A percentile compares a stretch with the other conserved stretches of the same genome.
phyloP scores from a whole-genome alignment of 1,140 invertebrate species.

The Leguminivora glycinivorella region DNA sequence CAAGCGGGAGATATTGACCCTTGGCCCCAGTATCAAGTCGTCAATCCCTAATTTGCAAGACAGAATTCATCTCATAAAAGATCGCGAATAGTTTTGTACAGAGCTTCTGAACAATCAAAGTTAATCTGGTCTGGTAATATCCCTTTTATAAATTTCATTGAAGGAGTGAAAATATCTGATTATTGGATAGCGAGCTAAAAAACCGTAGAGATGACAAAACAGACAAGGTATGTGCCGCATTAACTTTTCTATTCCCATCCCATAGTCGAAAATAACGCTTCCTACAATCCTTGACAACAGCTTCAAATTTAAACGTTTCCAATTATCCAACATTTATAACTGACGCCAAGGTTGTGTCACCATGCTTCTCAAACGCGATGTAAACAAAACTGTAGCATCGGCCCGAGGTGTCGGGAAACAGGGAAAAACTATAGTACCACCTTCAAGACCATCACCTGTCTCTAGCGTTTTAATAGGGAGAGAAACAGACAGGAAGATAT shows the following conservation, averaged over 20 bases:
- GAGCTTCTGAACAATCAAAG: no score
- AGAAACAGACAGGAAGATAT: not conserved
- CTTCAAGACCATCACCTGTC: not conserved
- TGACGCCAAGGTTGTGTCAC: conserved; percentile 8
- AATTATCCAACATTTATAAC: conserved; percentile 14
- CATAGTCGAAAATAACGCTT: not conserved
- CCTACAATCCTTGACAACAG: conserved; percentile 3
- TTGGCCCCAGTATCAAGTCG: no score
- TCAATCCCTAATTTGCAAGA: no score
- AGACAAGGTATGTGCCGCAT: not conserved
- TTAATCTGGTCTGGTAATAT: no score
- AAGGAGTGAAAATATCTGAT: no score
- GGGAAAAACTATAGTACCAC: not conserved
- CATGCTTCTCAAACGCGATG: conserved; percentile 9
- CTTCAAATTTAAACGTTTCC: conserved; percentile 7
- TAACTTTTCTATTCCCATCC: not conserved
- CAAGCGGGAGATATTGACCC: no score
- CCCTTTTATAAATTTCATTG: no score
- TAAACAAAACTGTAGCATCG: conserved; percentile 12
- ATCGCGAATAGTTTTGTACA: no score
- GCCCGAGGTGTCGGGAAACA: not conserved
- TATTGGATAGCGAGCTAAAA: no score
- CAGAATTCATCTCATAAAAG: no score
- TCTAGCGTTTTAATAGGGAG: not conserved
- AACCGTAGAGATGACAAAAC: no score